phyloP scores from a whole-genome alignment of 2,888 invertebrate species.

The Drosophila meridiana region DNA sequence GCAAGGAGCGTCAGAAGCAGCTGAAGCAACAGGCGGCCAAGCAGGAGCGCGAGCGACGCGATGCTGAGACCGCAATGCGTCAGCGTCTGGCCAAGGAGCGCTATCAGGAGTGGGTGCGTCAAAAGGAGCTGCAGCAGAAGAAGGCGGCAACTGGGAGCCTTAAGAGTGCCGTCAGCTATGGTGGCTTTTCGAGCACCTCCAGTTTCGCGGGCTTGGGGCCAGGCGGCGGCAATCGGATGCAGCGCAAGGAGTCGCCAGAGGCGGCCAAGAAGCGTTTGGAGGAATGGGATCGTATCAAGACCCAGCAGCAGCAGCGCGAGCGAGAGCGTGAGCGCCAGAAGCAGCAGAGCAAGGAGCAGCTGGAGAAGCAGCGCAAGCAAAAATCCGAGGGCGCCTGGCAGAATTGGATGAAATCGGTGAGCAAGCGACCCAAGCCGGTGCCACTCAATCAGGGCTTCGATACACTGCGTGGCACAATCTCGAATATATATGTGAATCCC shows the following conservation, averaged over 20 bases:
- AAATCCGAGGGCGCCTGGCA: slow-evolving; percentile 78
- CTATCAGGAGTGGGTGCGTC: slow-evolving; percentile 79
- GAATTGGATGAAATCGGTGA: slow-evolving; percentile 81
- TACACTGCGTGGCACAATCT: slow-evolving; percentile 83
- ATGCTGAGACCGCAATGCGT: slow-evolving; percentile 58
- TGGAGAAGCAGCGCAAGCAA: slow-evolving; percentile 65
- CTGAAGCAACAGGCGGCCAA: slow-evolving; percentile 59
- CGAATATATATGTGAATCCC: slow-evolving; percentile 83
- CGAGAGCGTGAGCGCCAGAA: slow-evolving; percentile 34
- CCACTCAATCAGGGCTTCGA: slow-evolving; percentile 83
- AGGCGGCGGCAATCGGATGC: slow-evolving; percentile 1
- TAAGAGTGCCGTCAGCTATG: slow-evolving; percentile 8
- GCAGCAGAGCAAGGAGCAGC: slow-evolving; percentile 65
- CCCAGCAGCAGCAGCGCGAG: slow-evolving; percentile 45
- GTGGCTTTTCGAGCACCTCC: slow-evolving; percentile 11
- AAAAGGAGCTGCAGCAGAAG: slow-evolving; percentile 65
- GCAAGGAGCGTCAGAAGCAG: slow-evolving; percentile 73
- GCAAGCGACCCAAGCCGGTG: slow-evolving; percentile 83
- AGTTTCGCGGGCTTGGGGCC: not conserved
- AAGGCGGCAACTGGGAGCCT: slow-evolving; percentile 10
- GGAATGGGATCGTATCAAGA: slow-evolving; percentile 58
- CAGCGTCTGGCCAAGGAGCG: slow-evolving; percentile 59
- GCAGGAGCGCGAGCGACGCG: slow-evolving; percentile 67
- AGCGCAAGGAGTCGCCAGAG: slow-evolving; percentile 34
- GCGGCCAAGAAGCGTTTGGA: slow-evolving; percentile 35